Evolutionary conservation across 1,140 invertebrate species (phyloP), one percentile per base, ranked within the genome.

Genomic region (Plectus sambesii): DNA sequence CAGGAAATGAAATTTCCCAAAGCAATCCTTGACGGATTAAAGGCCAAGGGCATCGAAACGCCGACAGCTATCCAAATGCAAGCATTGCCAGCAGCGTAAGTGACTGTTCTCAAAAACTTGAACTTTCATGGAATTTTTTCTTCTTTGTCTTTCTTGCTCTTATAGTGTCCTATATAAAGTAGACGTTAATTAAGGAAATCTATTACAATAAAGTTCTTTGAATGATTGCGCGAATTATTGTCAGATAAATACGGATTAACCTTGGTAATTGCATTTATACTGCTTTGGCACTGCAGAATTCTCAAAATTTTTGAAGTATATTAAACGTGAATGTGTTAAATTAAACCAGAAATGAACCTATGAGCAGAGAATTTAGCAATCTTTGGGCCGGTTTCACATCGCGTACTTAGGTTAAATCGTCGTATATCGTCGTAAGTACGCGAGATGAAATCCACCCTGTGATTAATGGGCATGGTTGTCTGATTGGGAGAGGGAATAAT

Each of bases 51-150:
- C n/a, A 96, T 96, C 38, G 74, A 75, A 2, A 82, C 80, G 63
- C 90, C 90, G 2, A 90, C 89, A 0, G 90, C 92, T 0, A 99
- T 99, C 69, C 94, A 99, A 76, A 81, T 96, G n/a, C 92, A 97
- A 75, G 93, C 90, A 24, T 83, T 98, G 36, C 92, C 93, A 2
- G 84, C 87, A 8, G 87, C 90, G 74, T 83, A 62, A 66, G 49
- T 39, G 33, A 20, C 25, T 9, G 22, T 15, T 3, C 22, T 1
- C 5, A 47, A 47, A 52, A 55, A 8, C 17, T 41, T 9, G 19
- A 47, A n/a, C 24, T 70, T 9, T 57, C 49, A 49, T 60, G 46
- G 19, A 20, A 22, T 61, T 12, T 12, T 12, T 19, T 30, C n/a
- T 58, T 2, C 2, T 36, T n/a, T 33, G 23, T 15, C 5, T 20